Percentiles rank a stretch among this genome's conserved stretches.
phyloP scores from a whole-genome alignment of 1,140 invertebrate genomes.

The Goniozus legneri region DNA sequence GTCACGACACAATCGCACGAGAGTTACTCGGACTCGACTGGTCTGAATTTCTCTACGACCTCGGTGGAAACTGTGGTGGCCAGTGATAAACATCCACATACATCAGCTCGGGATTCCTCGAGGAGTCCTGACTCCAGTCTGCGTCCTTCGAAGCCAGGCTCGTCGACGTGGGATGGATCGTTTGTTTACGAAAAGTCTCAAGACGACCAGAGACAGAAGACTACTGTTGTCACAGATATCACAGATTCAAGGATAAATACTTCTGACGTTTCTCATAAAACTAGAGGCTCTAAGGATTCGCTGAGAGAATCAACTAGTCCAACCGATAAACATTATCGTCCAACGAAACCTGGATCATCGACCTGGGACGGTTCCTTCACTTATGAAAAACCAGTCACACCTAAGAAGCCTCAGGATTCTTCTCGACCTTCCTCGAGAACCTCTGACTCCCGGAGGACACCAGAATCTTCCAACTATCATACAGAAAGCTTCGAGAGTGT shows the following conservation, averaged over 20 bases:
- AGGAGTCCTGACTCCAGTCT: too few species aligned
- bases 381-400: constrained; percentile 13
- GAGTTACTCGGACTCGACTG: constrained; percentile 29
- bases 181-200: constrained; percentile 19
- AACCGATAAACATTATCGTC: too few species aligned
- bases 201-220: too few species aligned
- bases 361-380: constrained; percentile 39
- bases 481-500: constrained; percentile 2
- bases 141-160: constrained; percentile 23
- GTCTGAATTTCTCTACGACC: constrained; percentile 28
- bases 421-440: too few species aligned
- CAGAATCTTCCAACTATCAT: constrained; percentile 20
- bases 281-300: too few species aligned
- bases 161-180: constrained; percentile 28
- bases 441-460: too few species aligned
- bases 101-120: too few species aligned
- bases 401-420: constrained; percentile 1
- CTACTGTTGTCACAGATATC: too few species aligned
- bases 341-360: constrained; percentile 30
- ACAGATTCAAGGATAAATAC: too few species aligned
- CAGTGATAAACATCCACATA: constrained; percentile 34
- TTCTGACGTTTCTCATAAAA: too few species aligned
- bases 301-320: too few species aligned
- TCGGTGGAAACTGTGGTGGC: constrained; percentile 37
- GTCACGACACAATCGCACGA: constrained; percentile 31